Evolutionary conservation across 2,888 invertebrate species (phyloP), one percentile per base, ranked within the genome.

Genomic region (Meliscaeva auricollis): DNA sequence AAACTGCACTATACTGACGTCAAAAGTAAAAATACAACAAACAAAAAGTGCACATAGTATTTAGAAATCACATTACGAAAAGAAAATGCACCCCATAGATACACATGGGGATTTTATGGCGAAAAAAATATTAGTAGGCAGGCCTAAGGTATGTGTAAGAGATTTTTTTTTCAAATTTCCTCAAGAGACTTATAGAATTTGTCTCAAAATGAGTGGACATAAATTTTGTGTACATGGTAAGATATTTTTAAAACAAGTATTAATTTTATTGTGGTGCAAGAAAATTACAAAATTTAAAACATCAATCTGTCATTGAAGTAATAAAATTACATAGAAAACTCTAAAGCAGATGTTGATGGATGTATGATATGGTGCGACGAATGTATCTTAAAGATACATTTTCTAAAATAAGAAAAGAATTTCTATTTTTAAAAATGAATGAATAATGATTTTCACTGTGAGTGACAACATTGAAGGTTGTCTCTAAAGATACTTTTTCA

Each of bases 191-290:
- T 69, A 77, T 75, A 75, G 68, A 73, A 68, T n/a, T n/a, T 85
- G 85, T 85, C 81, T 85, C 81, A 85, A 72, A 81, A 73, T 58
- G 30, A 81, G 76, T 85, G 76, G 85, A 81, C 81, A 85, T 76
- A 73, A 30, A 80, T 79, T n/a, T 73, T 75, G 35, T 56, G 26
- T 58, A 7, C 0, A 2, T 22, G 41, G 44, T n/a, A n/a, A 1
- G 6, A 22, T 6, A 73, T 46, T 73, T 74, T 52, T 13, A 1
- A 26, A 44, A 50, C 32, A 15, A 75, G 74, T 3, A 26, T 2
- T 6, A 13, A 11, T 80, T 84, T 84, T n/a, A 80, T 72, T 85
- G 44, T 72, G 41, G 46, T 7, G 26, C 41, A 48, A 17, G 15
- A 0, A n/a, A 54, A 15, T 3, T 32, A 26, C 20, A 41, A 35